Evolutionary conservation across 2,888 invertebrate species (phyloP), one percentile per base, ranked within the genome.

Genomic region (Cylindroiulus punctatus): DNA sequence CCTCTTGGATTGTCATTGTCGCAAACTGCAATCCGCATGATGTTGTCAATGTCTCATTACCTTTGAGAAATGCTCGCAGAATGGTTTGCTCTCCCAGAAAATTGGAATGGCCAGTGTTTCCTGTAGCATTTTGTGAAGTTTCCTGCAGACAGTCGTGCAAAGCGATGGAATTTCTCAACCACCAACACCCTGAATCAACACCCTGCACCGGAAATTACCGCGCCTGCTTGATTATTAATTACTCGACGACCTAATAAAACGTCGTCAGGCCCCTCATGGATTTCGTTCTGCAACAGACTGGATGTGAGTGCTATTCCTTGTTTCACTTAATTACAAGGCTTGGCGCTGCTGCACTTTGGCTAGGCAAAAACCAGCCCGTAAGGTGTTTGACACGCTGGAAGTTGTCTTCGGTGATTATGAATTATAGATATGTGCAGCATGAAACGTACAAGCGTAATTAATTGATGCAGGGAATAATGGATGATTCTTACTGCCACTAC

Each of bases 171-270:
- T 65, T 65, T 65, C 26, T 65, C 65, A 65, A 10, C 65, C n/a
- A 12, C 26, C 65, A 10, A 26, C n/a, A 12, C 26, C 65, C 65
- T 26, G 65, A 65, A n/a, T 26, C 65, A 65, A 65, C 65, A 65
- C 26, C 65, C 65, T 65, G 65, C 26, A 65, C 65, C 65, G 65
- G 65, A 65, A 65, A 65, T 65, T 65, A 65, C 65, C 22, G 65
- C 65, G 65, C 65, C 65, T 65, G 65, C 65, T 65, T 65, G 65
- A 65, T 65, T 65, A 65, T 65, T 65, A 65, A 65, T 65, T 65
- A 65, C 65, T 65, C 65, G 65, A n/a, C 65, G 65, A 65, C 65
- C 65, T 65, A 65, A 65, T 65, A 65, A 65, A 65, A 65, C 65
- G 65, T 65, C 65, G 65, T 26, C n/a, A 26, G 19, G 65, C 65